These are phyloP conservation scores for Amiota minor DNA, from an alignment of 2,888 invertebrate genomes.

Conservation along the genomic window DNA sequence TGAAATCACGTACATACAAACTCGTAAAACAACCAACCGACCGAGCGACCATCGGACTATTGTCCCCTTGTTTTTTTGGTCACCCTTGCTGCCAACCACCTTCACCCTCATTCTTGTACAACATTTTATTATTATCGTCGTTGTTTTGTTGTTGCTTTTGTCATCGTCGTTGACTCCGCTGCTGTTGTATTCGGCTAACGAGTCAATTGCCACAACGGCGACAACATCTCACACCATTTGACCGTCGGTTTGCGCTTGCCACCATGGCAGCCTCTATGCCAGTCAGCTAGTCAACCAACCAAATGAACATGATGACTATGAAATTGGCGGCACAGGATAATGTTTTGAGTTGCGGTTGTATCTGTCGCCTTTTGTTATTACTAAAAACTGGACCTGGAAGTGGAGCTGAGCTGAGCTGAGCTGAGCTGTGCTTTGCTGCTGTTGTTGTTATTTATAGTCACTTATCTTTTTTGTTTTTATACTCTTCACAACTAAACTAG, in stretches of 20 bases:
- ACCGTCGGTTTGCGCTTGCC: not conserved
- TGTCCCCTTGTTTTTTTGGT: not conserved
- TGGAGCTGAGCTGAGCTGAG: too few relatives aligned
- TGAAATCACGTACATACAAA: constrained; percentile 60
- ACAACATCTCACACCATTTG: not conserved
- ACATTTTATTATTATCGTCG: constrained; percentile 44
- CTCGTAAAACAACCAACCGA: constrained; percentile 19
- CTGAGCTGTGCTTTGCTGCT: too few relatives aligned
- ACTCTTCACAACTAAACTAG: too few relatives aligned
- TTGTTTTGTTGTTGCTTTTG: constrained; percentile 20
- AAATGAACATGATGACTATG: constrained; percentile 40
- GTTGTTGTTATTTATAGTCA: not conserved
- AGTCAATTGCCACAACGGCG: constrained; percentile 25
- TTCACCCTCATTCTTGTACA: constrained; percentile 39
- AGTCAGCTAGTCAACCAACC: not conserved
- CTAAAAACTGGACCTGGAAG: not conserved
- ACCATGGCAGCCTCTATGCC: not conserved
- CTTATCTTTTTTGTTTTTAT: not conserved
- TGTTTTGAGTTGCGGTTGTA: constrained; percentile 63
- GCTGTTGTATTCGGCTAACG: constrained; percentile 24
- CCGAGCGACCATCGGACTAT: not conserved
- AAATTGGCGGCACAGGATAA: constrained; percentile 67
- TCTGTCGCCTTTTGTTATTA: constrained; percentile 29
- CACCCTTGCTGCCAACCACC: not conserved
- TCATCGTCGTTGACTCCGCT: constrained; percentile 41